Conservation (phyloP, 2,113 vertebrate species). For the Eira barbara region DNA sequence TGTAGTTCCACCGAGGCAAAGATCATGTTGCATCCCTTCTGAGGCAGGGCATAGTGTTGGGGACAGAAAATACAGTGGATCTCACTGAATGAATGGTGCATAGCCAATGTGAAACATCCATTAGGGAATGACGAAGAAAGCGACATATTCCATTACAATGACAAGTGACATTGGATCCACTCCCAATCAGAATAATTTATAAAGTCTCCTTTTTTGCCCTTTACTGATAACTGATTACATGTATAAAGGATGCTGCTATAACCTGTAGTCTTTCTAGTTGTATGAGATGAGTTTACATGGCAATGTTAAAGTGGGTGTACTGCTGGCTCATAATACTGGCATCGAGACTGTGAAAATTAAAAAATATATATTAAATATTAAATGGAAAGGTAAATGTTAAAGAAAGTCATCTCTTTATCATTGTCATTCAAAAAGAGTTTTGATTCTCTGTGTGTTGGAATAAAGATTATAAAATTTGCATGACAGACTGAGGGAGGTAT, state of each 20-base stretch:
- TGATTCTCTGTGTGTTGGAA: neutral
- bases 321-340: neutral
- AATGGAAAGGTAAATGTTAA: neutral
- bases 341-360: neutral
- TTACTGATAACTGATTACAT: neutral
- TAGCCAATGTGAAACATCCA: fast-evolving
- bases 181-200: neutral
- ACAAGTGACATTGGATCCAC: neutral
- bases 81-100: neutral
- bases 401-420: neutral
- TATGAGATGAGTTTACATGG: neutral
- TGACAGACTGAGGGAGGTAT: neutral
- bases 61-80: neutral
- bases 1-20: neutral
- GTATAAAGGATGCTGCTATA: neutral
- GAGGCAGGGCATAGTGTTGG: neutral
- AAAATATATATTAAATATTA: neutral
- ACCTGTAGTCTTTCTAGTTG: fast-evolving
- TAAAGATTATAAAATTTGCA: neutral
- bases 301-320: neutral
- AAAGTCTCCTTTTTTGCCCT: neutral
- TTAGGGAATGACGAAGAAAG: neutral
- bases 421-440: neutral
- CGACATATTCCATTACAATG: neutral
- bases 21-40: no score